Base-by-base conservation (phyloP, 2,113 vertebrate genomes). In the Sylvia atricapilla region DNA sequence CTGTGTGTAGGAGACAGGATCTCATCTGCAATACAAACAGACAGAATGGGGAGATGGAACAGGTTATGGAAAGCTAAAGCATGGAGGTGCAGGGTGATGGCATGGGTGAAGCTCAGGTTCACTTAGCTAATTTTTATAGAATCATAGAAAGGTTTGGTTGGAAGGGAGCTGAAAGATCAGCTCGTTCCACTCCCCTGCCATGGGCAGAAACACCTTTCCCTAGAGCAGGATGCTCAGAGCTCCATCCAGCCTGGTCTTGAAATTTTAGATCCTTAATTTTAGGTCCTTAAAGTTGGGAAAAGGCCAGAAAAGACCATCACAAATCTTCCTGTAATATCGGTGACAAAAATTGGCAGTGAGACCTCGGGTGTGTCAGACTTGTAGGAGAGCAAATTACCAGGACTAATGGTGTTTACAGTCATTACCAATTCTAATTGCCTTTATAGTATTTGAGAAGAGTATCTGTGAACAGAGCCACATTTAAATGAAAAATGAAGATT, bases 131-230 rank as follows among this genome's bases (percentile, higher is more conserved):
- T n/a, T 63, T 62, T 41, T 12, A 69, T 2, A 9, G 30, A 35
- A 19, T 37, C 47, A 43, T 0, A 4, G 62, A 37, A 37, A 24
- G 6, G 10, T 56, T 70, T 63, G 35, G 41, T 20, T 84, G 72
- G 43, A 56, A 63, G 22, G 30, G 41, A 90, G 35, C 22, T 70
- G 50, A 50, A 50, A 56, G 21, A 17, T 56, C 6, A 27, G 2
- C 4, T 22, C 0, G 0, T 69, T 49, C 25, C 35, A 43, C 5
- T 3, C 8, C 10, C 9, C 11, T 52, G 28, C 46, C 0, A 0
- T 82, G 53, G 52, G 46, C 33, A 67, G 33, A 19, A 19, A 46
- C 30, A 27, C 14, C 15, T 35, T 76, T 18, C 9, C 19, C 17
- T 13, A 15, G 30, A 25, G 21, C 55, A 55, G 41, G 31, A 43